phyloP scores from a whole-genome alignment of 2,797 vertebrate species.

The Ibycter americanus region DNA sequence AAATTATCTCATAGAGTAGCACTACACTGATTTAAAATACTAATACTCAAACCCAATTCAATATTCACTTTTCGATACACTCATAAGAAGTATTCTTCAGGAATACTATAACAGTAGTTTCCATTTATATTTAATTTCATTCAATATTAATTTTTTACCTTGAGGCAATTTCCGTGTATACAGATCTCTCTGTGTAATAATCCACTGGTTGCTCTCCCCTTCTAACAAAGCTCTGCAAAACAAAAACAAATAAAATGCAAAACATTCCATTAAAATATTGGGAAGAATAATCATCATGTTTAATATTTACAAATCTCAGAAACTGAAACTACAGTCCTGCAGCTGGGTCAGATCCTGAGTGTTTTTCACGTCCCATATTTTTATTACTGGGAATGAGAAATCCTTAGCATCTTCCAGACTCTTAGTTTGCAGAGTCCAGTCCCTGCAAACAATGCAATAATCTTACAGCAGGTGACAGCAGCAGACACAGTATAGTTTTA shows the following conservation, averaged over 20 bases:
- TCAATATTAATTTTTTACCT: slow-evolving; percentile 67
- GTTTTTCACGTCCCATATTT: not conserved
- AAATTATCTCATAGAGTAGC: not conserved
- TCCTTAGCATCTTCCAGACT: not conserved
- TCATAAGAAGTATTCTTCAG: not conserved
- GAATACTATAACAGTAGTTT: not conserved
- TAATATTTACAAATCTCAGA: not conserved
- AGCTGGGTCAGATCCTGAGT: not conserved
- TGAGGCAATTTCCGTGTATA: slow-evolving; percentile 72
- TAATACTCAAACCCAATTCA: not conserved
- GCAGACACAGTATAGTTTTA: not conserved
- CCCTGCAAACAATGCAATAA: not conserved
- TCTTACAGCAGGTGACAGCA: not conserved
- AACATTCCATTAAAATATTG: not conserved
- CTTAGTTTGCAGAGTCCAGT: not conserved
- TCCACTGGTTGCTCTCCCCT: slow-evolving; percentile 81
- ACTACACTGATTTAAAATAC: not conserved
- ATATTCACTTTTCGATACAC: not conserved
- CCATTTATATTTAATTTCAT: not conserved
- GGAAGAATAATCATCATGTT: not conserved
- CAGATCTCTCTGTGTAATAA: slow-evolving; percentile 76
- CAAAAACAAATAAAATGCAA: not conserved
- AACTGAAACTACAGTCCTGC: not conserved
- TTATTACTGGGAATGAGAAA: not conserved
- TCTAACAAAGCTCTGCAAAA: slow-evolving; percentile 88